These are phyloP conservation scores for Willisornis vidua DNA, from an alignment of 2,113 vertebrate species.

Conservation along the genomic window DNA sequence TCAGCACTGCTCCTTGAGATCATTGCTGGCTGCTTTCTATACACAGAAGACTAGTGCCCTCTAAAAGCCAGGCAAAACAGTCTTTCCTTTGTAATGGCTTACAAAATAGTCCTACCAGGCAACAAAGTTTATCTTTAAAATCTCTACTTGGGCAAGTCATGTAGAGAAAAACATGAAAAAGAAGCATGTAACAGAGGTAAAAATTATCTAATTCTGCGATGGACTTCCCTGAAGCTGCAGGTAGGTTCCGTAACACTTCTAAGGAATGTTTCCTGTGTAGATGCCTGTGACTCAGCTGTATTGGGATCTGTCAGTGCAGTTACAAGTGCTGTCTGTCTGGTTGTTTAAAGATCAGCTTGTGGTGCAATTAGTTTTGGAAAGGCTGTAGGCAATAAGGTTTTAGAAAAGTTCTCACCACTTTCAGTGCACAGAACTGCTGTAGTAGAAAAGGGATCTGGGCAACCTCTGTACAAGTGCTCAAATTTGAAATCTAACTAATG, in stretches of 20 bases:
- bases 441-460: neutral
- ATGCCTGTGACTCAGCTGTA: neutral
- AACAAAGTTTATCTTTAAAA: neutral
- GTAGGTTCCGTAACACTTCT: fast-evolving
- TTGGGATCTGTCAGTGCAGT: neutral
- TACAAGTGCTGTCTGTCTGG: neutral
- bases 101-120: neutral
- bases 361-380: neutral
- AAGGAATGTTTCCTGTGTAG: neutral
- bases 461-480: neutral
- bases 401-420: neutral
- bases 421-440: neutral
- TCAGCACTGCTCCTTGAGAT: neutral
- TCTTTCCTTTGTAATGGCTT: neutral
- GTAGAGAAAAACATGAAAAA: neutral
- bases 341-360: neutral
- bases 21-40: neutral
- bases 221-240: neutral
- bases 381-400: neutral
- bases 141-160: neutral
- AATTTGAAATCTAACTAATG: neutral
- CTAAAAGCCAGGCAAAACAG: neutral
- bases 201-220: neutral
- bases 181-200: neutral
- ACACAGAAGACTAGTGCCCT: neutral